These are phyloP conservation scores for Platycercus adscitus DNA, from an alignment of 2,113 vertebrate genomes.

Conservation along the genomic window DNA sequence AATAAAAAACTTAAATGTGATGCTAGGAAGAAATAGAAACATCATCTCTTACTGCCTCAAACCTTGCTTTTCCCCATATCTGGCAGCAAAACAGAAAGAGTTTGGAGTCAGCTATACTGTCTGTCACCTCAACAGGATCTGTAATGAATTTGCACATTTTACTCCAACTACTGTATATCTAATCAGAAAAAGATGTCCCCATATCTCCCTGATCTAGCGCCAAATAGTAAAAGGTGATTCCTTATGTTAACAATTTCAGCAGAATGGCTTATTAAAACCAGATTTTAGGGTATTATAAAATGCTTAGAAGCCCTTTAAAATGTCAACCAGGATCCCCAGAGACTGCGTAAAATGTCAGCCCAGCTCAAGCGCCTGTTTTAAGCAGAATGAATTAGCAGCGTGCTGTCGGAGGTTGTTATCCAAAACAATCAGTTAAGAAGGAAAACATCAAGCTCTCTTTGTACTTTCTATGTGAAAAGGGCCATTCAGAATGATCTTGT, in stretches of 20 bases:
- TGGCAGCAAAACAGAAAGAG: conserved; percentile 51
- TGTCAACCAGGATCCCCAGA: conserved; percentile 96
- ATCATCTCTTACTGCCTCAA: conserved; percentile 13
- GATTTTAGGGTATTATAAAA: conserved; percentile 98
- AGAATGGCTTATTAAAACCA: conserved; percentile 97
- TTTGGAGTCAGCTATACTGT: conserved; percentile 54
- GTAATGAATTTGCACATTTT: conserved; percentile 90
- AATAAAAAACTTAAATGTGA: conserved; percentile 25
- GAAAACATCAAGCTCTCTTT: conserved; percentile 78
- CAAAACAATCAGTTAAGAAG: conserved; percentile 91
- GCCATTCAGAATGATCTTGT: conserved; percentile 70
- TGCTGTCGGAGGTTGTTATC: conserved; percentile 89
- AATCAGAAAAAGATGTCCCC: conserved; percentile 98
- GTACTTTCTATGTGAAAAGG: conserved; percentile 75
- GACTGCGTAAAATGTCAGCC: conserved; percentile 96
- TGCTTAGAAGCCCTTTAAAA: conserved; percentile 99
- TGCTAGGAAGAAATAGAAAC: conserved; percentile 47
- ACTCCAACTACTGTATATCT: conserved; percentile 93
- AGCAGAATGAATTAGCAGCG: conserved; percentile 97
- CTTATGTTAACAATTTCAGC: conserved; percentile 91
- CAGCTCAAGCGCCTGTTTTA: conserved; percentile 93
- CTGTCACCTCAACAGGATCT: conserved; percentile 81
- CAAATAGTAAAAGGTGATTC: conserved; percentile 87
- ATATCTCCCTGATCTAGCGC: conserved; percentile 79
- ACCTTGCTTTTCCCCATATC: conserved; percentile 29